Evolutionary conservation across 2,113 vertebrate genomes (phyloP).

Genomic region (Prionailurus viverrinus): DNA sequence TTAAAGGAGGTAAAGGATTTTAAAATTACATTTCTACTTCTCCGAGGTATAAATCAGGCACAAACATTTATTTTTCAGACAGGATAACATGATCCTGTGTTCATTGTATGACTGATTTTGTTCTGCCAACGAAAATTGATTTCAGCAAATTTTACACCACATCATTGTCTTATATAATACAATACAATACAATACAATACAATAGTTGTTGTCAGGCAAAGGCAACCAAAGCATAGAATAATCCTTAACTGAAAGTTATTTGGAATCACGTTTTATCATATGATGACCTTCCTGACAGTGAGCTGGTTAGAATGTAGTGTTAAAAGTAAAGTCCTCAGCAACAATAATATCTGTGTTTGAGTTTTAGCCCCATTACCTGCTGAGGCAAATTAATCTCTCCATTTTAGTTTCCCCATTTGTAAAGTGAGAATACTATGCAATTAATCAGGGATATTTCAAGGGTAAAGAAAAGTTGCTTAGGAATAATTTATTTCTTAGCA

Average conservation of each 20-base stretch:
- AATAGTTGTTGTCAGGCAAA: background rate
- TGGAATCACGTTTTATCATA: background rate
- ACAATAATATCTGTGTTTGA: background rate
- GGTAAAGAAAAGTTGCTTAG: background rate
- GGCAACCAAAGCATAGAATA: background rate
- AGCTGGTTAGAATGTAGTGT: background rate
- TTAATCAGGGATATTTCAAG: background rate
- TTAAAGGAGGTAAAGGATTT: conserved; percentile 21
- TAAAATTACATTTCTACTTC: conserved; percentile 12
- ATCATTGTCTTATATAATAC: background rate
- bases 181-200: background rate
- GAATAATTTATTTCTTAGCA: background rate
- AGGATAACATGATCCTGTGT: conserved; percentile 19
- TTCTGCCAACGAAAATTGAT: background rate
- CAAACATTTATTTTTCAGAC: conserved; percentile 9
- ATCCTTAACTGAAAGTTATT: background rate
- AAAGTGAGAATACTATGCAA: background rate
- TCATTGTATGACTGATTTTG: background rate
- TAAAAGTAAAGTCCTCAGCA: background rate
- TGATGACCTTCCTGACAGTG: background rate
- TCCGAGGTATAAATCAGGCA: conserved; percentile 17
- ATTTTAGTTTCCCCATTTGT: background rate
- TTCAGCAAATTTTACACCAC: background rate
- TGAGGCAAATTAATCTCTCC: background rate
- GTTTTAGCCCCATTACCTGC: background rate